phyloP scores from a whole-genome alignment of 2,113 vertebrate species.

The Penelope pileata region DNA sequence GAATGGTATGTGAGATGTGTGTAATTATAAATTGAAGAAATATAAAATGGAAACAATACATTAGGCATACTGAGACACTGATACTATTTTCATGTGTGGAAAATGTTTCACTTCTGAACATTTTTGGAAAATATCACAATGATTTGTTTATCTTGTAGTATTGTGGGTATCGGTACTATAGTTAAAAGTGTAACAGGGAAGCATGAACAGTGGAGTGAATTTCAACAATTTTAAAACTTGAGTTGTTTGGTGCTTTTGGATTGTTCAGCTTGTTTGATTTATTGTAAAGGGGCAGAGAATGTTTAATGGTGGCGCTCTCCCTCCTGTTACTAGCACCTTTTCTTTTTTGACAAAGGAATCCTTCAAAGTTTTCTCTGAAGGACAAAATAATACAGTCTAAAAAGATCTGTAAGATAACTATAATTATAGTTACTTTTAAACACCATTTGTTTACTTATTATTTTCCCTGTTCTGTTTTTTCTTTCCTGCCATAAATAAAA shows the following conservation, averaged over 20 bases:
- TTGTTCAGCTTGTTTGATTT: not conserved
- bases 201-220: not conserved
- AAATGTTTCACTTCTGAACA: not conserved
- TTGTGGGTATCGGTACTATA: not conserved
- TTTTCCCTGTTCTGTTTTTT: not conserved
- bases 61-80: not conserved
- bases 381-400: not conserved
- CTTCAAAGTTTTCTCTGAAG: not conserved
- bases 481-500: not conserved
- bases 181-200: not conserved
- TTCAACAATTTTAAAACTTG: not conserved
- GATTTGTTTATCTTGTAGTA: not conserved
- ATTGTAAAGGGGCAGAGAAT: not conserved
- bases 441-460: not conserved
- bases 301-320: not conserved
- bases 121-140: not conserved
- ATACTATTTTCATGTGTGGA: not conserved
- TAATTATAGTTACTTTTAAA: not conserved
- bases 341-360: not conserved
- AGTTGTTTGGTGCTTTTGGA: not conserved
- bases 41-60: not conserved
- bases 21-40: not conserved
- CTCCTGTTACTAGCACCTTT: not conserved
- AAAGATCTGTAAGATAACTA: not conserved
- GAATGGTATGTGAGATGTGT: not conserved